Evolutionary conservation across 92 coral and sea anemone species (phyloP), one percentile per base, ranked within the genome.

Genomic region (Phymanthus crucifer): DNA sequence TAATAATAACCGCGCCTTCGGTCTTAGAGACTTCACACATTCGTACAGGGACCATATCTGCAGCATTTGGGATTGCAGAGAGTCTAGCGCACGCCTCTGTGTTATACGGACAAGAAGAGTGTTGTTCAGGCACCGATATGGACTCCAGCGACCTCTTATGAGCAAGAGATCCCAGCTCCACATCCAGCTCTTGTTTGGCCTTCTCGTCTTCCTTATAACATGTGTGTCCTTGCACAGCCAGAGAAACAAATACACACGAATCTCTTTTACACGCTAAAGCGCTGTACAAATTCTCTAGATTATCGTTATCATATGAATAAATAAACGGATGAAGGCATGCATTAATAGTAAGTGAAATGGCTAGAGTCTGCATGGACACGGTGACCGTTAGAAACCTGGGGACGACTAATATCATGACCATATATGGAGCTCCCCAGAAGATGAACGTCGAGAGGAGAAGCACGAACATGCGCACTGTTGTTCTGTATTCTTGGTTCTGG

Each of bases 321-420:
- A 92, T 75, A 79, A 92, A 92, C 1, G 97, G 89, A 65, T 92
- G 97, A 34, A 92, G 77, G 46, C 97, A 92, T 29, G 97, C 91
- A 74, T 90, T 92, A 64, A 92, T 69, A 24, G 97, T 85, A 40
- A 92, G 19, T 7, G 97, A 81, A n/a, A 92, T 90, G 24, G 97
- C 91, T 67, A 87, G 83, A 0, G 90, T 84, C 40, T 91, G 93
- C 92, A 90, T 92, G 3, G 97, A 90, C 11, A 83, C 80, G 2
- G 91, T 86, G 54, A 85, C 90, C 23, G 94, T 73, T 37, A 92
- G 64, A 34, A 84, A 78, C 31, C 38, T 76, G 9, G 97, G 94
- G 5, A 92, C 97, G 33, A 88, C 79, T 40, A 87, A 86, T 27
- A 82, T 80, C 33, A 90, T 67, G 4, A 92, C 85, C 61, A 83